These are phyloP conservation scores for Meteorus sp. DNA, from an alignment of 1,140 invertebrate species.

Conservation along the genomic window DNA sequence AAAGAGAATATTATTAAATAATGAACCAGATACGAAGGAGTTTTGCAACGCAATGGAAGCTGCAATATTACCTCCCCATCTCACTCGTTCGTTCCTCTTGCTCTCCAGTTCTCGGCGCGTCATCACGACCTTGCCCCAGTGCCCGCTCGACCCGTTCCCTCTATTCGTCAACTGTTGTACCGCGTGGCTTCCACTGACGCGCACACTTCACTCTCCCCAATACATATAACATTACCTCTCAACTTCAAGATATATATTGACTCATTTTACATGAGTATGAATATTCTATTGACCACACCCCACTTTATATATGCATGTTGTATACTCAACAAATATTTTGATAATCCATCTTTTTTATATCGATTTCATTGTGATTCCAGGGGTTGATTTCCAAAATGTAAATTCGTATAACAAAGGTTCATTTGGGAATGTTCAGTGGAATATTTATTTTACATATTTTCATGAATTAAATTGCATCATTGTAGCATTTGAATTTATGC, in stretches of 20 bases:
- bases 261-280: slow-evolving; percentile 18
- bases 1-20: background rate
- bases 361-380: too few relatives aligned
- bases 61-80: too few relatives aligned
- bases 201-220: slow-evolving; percentile 3
- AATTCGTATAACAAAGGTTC: too few relatives aligned
- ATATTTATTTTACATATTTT: too few relatives aligned
- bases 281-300: slow-evolving; percentile 16
- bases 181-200: slow-evolving; percentile 13
- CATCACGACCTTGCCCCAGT: slow-evolving; percentile 47
- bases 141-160: slow-evolving; percentile 44
- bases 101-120: slow-evolving; percentile 20
- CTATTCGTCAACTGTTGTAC: slow-evolving; percentile 6
- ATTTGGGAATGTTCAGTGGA: too few relatives aligned
- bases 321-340: slow-evolving; percentile 16
- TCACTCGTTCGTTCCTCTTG: background rate
- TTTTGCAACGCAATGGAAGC: background rate
- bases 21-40: slow-evolving; percentile 18
- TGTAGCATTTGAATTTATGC: too few relatives aligned
- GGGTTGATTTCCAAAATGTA: too few relatives aligned
- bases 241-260: slow-evolving; percentile 19
- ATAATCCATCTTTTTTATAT: too few relatives aligned
- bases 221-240: too few relatives aligned
- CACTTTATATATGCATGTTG: background rate
- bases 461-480: too few relatives aligned